Evolutionary conservation across 2,888 invertebrate genomes (phyloP), one percentile per base, ranked within the genome.

Genomic region (Phlogophora meticulosa): DNA sequence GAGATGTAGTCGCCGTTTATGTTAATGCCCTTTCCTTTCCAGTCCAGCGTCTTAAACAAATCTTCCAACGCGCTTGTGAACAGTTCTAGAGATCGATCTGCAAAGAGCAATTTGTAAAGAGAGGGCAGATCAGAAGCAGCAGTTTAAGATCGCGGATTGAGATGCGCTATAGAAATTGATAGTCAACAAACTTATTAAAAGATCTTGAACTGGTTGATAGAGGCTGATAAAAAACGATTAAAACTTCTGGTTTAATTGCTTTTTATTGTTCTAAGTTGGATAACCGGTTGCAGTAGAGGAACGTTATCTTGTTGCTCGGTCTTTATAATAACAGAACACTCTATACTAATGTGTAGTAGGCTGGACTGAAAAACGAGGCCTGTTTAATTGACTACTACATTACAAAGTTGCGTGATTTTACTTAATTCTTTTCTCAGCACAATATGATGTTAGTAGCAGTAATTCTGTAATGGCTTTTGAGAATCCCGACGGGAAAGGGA

Each of bases 181-280:
- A n/a, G n/a, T n/a, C n/a, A n/a, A n/a, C n/a, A n/a, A n/a, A n/a
- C n/a, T n/a, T n/a, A n/a, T n/a, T n/a, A n/a, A n/a, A n/a, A n/a
- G n/a, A n/a, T n/a, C n/a, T n/a, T n/a, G n/a, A n/a, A 5, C 28
- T 5, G 59, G 17, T 51, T 13, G 42, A 17, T 28, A 28, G 11
- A 24, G 15, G 28, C 55, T 28, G 55, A 55, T 55, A 42, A 20
- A 17, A n/a, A 28, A 28, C n/a, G 24, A 53, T n/a, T 28, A 28
- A 28, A 28, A 28, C 28, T 28, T n/a, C n/a, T 28, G 10, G 40
- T 55, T 55, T 42, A 42, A 55, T 42, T 42, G 42, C 17, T 28
- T 42, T 55, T 32, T 24, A 55, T 55, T 55, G 42, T 55, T 55
- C 28, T 17, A 11, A 22, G 17, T 28, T 28, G 28, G 28, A 28